These are phyloP conservation scores for Rapana venosa DNA, from an alignment of 2,888 invertebrate species.

Conservation along the genomic window DNA sequence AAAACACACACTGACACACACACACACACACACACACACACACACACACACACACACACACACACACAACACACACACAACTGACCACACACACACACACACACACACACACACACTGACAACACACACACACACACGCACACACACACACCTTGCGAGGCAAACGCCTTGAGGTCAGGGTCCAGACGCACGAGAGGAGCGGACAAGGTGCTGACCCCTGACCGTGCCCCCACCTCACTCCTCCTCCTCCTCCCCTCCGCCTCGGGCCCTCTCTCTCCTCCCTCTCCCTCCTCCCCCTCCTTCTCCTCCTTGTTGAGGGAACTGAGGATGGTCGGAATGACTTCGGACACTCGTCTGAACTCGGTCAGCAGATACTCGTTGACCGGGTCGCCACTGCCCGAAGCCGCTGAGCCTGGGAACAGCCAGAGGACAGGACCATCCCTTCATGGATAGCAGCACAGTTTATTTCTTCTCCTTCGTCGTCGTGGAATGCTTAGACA, in stretches of 20 bases:
- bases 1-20: too few relatives aligned
- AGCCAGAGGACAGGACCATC: not conserved
- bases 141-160: not conserved
- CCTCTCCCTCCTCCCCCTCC: not conserved
- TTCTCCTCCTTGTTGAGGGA: constrained; percentile 57
- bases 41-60: too few relatives aligned
- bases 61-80: too few relatives aligned
- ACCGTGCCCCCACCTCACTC: not conserved
- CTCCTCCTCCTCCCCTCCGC: not conserved
- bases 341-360: constrained; percentile 62
- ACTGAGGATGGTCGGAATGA: constrained; percentile 62
- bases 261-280: not conserved
- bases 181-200: constrained; percentile 2
- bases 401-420: not conserved
- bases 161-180: constrained; percentile 18
- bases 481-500: too few relatives aligned
- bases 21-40: too few relatives aligned
- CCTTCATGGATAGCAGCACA: too few relatives aligned
- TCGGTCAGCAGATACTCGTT: constrained; percentile 63
- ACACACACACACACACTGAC: too few relatives aligned
- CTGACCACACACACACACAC: too few relatives aligned
- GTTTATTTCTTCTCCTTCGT: too few relatives aligned
- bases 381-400: constrained; percentile 48
- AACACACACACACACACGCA: not conserved
- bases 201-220: not conserved